Base-by-base conservation (phyloP, 2,888 invertebrate genomes). In the Diogma glabrata region DNA sequence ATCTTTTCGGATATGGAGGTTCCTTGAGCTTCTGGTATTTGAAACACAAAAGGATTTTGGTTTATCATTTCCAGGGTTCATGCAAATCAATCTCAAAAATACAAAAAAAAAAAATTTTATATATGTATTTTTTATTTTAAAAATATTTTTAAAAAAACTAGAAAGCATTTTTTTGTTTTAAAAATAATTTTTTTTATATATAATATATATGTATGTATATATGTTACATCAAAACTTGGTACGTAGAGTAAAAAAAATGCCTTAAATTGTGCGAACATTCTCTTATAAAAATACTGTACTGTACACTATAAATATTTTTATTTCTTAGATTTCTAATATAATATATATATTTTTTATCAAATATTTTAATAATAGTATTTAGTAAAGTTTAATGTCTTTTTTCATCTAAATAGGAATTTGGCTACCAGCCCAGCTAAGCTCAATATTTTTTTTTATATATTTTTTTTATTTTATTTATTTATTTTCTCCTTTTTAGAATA, bases 391-490 rank as follows among this genome's bases (percentile, higher is more conserved):
- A 43, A 43, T 43, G 43, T 43, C 43, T 43, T 43, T 40, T 46
- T 46, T 46, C 46, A 46, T 46, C 46, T 46, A 46, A 46, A 46
- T 46, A 46, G 46, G 46, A 46, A 46, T 46, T 46, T 46, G 46
- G 46, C 46, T 46, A 46, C 46, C 24, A 46, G 46, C 46, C 46
- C 46, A 46, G 43, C 43, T 43, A 46, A 46, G 46, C 46, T 46
- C 46, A 43, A 43, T 43, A 22, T 43, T 43, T 43, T 22, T 43
- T 22, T 24, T 9, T 7, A 24, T 46, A n/a, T 16, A 24, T 46
- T 22, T 46, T 46, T 19, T 46, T 24, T 46, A 16, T 24, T 24
- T 46, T 24, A 24, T 46, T 46, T 46, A 26, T 26, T 46, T 26
- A 24, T 24, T 46, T 46, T 24, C 24, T 46, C 24, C 24, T 16